These are phyloP conservation scores for Acrocephalus arundinaceus DNA, from an alignment of 2,113 vertebrate species.

Conservation along the genomic window DNA sequence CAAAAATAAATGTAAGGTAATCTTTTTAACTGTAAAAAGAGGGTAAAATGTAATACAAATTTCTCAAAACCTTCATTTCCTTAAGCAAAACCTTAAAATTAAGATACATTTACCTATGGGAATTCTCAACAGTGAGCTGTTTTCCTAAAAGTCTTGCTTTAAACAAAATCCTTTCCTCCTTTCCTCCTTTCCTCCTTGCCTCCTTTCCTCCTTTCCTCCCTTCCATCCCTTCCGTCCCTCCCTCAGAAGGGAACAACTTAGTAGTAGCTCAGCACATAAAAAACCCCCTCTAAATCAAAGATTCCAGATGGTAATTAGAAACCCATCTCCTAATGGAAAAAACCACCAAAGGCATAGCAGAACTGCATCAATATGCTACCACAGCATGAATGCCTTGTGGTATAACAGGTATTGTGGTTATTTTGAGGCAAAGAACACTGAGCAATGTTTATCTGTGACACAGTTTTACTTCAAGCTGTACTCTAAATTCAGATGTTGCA, in stretches of 20 bases:
- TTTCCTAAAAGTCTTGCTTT: not conserved
- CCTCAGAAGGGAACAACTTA: not conserved
- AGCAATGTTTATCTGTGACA: not conserved
- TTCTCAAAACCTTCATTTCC: not conserved
- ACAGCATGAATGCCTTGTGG: rapidly evolving
- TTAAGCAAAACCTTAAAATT: not conserved
- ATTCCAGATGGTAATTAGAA: not conserved
- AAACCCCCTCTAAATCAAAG: not conserved
- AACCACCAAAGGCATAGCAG: not conserved
- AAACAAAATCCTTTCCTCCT: not conserved
- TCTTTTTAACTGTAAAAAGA: not conserved
- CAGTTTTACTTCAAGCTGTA: not conserved
- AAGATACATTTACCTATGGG: not conserved
- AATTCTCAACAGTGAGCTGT: not conserved
- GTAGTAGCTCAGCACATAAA: not conserved
- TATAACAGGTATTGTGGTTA: not conserved
- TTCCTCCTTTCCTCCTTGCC: not conserved
- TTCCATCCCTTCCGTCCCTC: not conserved
- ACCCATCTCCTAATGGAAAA: not conserved
- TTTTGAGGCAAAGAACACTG: not conserved
- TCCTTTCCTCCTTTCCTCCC: not conserved
- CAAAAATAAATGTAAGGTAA: not conserved
- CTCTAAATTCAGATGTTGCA: not conserved
- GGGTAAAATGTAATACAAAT: not conserved
- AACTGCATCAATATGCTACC: not conserved